Base-by-base conservation (phyloP, 2,888 invertebrate species). In the Melipona bicolor region DNA sequence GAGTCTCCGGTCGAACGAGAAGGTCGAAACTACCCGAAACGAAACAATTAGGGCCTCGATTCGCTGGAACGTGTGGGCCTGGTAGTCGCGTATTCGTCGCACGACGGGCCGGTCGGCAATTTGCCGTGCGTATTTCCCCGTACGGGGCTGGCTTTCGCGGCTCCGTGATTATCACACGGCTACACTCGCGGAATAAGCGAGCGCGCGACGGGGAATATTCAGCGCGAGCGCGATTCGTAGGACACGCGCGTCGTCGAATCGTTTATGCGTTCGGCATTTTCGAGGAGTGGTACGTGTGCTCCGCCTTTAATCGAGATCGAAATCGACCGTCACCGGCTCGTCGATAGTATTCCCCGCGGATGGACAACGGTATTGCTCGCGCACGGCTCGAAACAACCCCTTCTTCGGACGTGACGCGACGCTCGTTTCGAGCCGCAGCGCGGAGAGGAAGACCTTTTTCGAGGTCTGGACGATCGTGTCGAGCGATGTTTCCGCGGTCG, bases 261-360 rank as follows among this genome's bases (percentile, higher is more conserved):
- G 87, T 87, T 90, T 90, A 90, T 90, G 89, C 90, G 88, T 70
- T 81, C 77, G 69, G 90, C 90, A 90, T 90, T 88, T 90, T 89
- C 87, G 85, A 77, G 78, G 81, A 32, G 84, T 85, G 83, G 75
- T 90, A 89, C 88, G 89, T 90, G 87, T 90, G 90, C 89, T 87
- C 90, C 88, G 90, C 80, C 90, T 90, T 90, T 90, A 90, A 90
- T 90, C 85, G 89, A 90, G 89, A 89, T 90, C 90, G 89, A 89
- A 89, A 88, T 88, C 90, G 85, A 68, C 72, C 84, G 77, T 71
- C 71, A 75, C 64, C 77, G 68, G 69, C 64, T 62, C 77, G 81
- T 88, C 87, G 81, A 86, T 83, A 82, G 56, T 78, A 76, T 75
- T 83, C 19, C 19, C 70, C 69, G 75, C 49, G 73, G 43, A 62